Evolutionary conservation across 2,797 vertebrate species (phyloP).

Genomic region (Malurus splendens): DNA sequence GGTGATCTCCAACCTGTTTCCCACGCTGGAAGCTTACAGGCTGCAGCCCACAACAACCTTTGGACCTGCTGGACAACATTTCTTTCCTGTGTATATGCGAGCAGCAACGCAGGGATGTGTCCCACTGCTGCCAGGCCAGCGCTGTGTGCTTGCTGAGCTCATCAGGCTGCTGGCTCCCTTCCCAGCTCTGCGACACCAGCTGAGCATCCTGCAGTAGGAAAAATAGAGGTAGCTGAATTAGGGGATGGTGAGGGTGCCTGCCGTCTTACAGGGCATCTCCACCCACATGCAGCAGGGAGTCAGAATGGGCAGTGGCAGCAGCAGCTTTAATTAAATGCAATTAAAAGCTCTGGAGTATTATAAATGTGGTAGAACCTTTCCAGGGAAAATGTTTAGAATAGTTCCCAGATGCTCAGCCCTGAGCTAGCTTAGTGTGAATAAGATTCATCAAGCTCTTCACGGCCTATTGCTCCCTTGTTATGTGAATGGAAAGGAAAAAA

Average conservation of each 20-base stretch:
- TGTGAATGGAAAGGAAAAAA: background rate
- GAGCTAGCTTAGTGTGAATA: background rate
- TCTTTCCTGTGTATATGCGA: fast-evolving
- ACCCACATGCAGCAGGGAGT: background rate
- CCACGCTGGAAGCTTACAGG: fast-evolving
- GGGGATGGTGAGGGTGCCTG: background rate
- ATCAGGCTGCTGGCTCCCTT: constrained; percentile 17
- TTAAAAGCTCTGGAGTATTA: background rate
- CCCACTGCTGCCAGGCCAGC: background rate
- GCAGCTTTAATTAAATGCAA: constrained; percentile 11
- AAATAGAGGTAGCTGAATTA: background rate
- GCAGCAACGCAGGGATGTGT: fast-evolving
- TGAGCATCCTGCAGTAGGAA: constrained; percentile 18
- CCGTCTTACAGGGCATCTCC: background rate
- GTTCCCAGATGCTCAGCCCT: background rate
- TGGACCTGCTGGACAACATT: background rate
- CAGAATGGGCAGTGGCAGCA: background rate
- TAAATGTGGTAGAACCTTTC: background rate
- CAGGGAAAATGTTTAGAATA: background rate
- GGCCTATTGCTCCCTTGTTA: background rate
- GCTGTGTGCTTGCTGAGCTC: background rate
- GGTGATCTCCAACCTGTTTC: background rate
- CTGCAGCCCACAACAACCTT: background rate
- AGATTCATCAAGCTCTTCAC: background rate
- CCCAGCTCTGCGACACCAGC: constrained; percentile 43